These are phyloP conservation scores for Callorhinus ursinus DNA, from an alignment of 2,113 vertebrate genomes.

Conservation along the genomic window DNA sequence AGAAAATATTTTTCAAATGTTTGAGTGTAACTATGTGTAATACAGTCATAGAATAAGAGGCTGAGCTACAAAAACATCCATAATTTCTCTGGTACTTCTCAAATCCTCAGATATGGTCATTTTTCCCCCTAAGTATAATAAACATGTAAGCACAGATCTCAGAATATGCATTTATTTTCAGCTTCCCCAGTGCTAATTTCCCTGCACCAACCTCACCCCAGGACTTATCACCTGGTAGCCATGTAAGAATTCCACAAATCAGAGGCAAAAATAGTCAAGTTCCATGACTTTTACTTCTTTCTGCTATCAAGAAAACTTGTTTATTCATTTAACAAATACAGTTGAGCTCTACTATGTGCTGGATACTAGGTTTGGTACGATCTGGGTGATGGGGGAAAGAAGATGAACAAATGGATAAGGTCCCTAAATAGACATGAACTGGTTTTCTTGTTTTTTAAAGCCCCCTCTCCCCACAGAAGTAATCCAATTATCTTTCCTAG, in stretches of 20 bases:
- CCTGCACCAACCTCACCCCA: rapidly evolving
- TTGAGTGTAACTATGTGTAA: background rate
- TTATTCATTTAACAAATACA: background rate
- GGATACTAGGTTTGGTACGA: background rate
- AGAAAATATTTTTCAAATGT: background rate
- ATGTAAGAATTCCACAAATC: background rate
- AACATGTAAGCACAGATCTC: background rate
- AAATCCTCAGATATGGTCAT: background rate
- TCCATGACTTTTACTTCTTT: background rate
- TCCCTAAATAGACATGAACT: background rate
- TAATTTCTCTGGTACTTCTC: background rate
- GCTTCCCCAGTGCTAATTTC: background rate
- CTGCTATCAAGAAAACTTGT: background rate
- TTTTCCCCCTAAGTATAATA: background rate
- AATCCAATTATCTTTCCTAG: background rate
- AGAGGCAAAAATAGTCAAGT: background rate
- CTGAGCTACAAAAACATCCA: background rate
- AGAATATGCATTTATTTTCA: background rate
- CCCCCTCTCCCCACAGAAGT: background rate
- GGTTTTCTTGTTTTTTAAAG: background rate
- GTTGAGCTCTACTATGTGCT: background rate
- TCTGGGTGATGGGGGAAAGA: background rate
- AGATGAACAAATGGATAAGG: background rate
- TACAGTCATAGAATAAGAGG: background rate
- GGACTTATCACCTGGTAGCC: background rate